Evolutionary conservation across 1,140 invertebrate genomes (phyloP).

Genomic region (Sogatella furcifera): DNA sequence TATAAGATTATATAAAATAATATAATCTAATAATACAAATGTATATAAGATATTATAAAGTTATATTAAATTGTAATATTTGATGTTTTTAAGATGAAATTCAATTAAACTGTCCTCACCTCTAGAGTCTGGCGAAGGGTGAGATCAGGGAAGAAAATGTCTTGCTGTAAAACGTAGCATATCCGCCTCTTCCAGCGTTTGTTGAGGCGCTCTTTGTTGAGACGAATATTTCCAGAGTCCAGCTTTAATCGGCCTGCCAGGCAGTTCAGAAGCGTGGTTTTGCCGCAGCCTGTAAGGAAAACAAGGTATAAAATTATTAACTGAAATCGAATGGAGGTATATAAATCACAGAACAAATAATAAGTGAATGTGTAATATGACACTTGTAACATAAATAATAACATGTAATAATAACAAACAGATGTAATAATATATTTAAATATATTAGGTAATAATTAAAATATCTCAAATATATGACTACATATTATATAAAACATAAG

Average conservation of each 20-base stretch:
- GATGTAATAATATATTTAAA: too few species aligned
- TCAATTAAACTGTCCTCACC: constrained; percentile 37
- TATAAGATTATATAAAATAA: too few species aligned
- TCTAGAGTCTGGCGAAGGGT: constrained; percentile 69
- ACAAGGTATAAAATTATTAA: not conserved
- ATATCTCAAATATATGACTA: too few species aligned
- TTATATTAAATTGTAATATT: too few species aligned
- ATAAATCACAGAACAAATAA: not conserved
- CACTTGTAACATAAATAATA: too few species aligned
- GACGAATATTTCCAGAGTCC: constrained; percentile 55
- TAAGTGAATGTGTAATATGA: too few species aligned
- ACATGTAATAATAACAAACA: too few species aligned
- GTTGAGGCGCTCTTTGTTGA: constrained; percentile 62
- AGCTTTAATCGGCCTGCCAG: constrained; percentile 56
- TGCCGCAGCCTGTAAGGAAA: constrained; percentile 49
- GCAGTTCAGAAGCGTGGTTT: constrained; percentile 70
- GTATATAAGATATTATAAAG: too few species aligned
- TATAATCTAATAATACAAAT: too few species aligned
- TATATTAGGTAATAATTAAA: too few species aligned
- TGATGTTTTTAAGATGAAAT: not conserved
- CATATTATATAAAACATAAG: too few species aligned
- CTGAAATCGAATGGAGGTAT: not conserved
- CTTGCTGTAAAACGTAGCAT: constrained; percentile 76
- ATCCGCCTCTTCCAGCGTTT: constrained; percentile 67
- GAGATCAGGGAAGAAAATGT: constrained; percentile 73